Percentiles rank a stretch among this genome's conserved stretches.
These are phyloP conservation scores for Ficedula albicollis DNA, from an alignment of 2,797 vertebrate species.

Conservation along the genomic window DNA sequence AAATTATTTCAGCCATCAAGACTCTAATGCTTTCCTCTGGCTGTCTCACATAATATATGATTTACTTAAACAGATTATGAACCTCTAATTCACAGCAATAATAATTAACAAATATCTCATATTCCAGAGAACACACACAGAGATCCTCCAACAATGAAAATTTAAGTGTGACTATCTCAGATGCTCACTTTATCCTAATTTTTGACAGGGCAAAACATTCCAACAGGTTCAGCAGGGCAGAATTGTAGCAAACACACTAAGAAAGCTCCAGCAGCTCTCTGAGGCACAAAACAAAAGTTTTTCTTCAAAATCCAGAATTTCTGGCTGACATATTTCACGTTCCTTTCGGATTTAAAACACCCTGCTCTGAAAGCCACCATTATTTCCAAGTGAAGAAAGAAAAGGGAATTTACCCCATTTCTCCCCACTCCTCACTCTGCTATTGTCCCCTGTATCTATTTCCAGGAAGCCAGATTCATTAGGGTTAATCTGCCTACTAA, in stretches of 20 bases:
- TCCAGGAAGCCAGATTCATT: conserved; percentile 88
- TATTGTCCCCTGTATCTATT: conserved; percentile 85
- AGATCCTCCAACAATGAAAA: not conserved
- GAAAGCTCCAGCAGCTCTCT: not conserved
- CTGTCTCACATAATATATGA: not conserved
- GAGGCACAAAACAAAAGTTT: conserved; percentile 13
- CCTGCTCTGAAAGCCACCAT: conserved; percentile 85
- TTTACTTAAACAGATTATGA: not conserved
- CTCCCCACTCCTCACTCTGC: conserved; percentile 70
- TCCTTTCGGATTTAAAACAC: conserved; percentile 87
- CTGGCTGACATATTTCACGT: conserved; percentile 87
- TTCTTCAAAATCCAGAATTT: conserved; percentile 75
- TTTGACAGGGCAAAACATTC: not conserved
- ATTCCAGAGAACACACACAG: not conserved
- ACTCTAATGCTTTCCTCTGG: not conserved
- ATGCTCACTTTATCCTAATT: not conserved
- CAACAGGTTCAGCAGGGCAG: not conserved
- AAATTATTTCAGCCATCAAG: not conserved
- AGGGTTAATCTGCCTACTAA: conserved; percentile 88
- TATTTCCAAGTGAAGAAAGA: conserved; percentile 99
- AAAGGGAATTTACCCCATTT: conserved; percentile 82
- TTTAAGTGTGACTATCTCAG: not conserved
- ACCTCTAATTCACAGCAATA: not conserved
- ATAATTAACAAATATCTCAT: not conserved
- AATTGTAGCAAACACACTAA: not conserved